Evolutionary conservation across 2,888 invertebrate species (phyloP).

Genomic region (Petrolisthes cinctipes): DNA sequence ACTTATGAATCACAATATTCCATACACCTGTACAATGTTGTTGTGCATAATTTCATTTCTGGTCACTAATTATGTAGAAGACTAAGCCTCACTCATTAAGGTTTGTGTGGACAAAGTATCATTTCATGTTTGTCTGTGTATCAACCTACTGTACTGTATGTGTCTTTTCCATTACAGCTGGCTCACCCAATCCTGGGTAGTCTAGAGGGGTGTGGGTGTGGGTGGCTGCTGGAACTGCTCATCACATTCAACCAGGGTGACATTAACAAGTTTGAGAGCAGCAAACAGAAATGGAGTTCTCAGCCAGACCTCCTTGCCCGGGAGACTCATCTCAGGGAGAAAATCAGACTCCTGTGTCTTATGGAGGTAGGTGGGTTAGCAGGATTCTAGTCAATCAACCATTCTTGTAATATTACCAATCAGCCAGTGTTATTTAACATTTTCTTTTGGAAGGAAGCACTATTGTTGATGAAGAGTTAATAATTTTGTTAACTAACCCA

Average conservation of each 20-base stretch:
- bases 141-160: not conserved
- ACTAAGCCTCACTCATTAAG: not conserved
- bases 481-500: no score
- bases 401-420: no score
- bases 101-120: no score
- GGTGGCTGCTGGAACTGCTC: slow-evolving; percentile 89
- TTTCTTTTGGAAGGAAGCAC: no score
- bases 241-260: slow-evolving; percentile 88
- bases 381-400: no score
- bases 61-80: no score
- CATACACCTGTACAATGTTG: no score
- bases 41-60: no score
- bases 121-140: no score
- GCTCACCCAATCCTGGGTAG: slow-evolving; percentile 94
- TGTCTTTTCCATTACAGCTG: slow-evolving; percentile 33
- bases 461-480: no score
- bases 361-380: slow-evolving; percentile 81
- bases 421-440: no score
- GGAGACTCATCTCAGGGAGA: slow-evolving; percentile 86
- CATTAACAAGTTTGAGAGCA: slow-evolving; percentile 79
- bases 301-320: slow-evolving; percentile 87
- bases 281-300: slow-evolving; percentile 81
- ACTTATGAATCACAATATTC: no score
- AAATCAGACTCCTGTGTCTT: slow-evolving; percentile 93
- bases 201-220: slow-evolving; percentile 82